These are phyloP conservation scores for Halcyon senegalensis DNA, from an alignment of 2,113 vertebrate species.

Conservation along the genomic window DNA sequence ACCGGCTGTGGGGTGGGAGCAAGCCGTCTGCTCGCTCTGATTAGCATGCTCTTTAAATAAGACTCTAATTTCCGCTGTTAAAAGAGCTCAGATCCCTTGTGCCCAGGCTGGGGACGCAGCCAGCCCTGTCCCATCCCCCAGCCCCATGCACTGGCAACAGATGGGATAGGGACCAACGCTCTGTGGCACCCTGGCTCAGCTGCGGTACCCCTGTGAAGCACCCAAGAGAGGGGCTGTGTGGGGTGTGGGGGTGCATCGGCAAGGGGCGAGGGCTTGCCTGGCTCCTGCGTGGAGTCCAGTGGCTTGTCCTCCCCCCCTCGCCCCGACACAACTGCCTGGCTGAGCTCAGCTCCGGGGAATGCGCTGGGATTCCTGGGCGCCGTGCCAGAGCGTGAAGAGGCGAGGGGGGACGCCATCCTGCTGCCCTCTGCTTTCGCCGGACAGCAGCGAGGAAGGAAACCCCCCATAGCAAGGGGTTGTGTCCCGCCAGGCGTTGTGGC, in stretches of 20 bases:
- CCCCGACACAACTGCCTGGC: fast-evolving
- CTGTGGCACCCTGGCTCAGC: fast-evolving
- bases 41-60: conserved; percentile 68
- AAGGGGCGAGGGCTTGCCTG: not conserved
- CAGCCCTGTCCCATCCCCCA: conserved; percentile 41
- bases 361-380: conserved; percentile 40
- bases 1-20: not conserved
- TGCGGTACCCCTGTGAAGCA: fast-evolving
- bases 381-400: not conserved
- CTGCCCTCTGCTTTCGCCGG: not conserved
- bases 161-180: not conserved
- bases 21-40: conserved; percentile 23
- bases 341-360: conserved; percentile 45
- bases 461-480: not conserved
- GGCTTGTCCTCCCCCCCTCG: not conserved
- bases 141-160: not conserved
- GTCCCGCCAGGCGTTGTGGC: fast-evolving
- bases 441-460: fast-evolving
- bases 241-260: not conserved
- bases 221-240: fast-evolving
- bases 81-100: conserved; percentile 59
- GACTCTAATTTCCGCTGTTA: conserved; percentile 58
- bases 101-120: conserved; percentile 43
- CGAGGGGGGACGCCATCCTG: not conserved
- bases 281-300: not conserved